Evolutionary conservation across 2,113 vertebrate species (phyloP).

Genomic region (Glaucidium brasilianum): DNA sequence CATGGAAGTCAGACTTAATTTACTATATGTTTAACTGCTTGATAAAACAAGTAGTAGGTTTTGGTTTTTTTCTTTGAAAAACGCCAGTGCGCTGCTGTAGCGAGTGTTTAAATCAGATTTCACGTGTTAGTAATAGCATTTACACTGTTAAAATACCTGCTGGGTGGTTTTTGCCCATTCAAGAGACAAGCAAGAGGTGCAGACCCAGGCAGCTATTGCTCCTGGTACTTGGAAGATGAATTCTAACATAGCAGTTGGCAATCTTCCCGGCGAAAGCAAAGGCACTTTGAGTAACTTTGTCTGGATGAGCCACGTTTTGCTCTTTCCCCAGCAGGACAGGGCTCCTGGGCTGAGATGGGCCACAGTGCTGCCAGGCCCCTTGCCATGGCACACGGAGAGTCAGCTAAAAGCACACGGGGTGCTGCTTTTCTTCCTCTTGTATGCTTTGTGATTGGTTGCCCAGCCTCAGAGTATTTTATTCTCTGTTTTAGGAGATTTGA

Average conservation of each 20-base stretch:
- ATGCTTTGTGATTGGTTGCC: fast-evolving
- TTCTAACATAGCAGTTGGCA: fast-evolving
- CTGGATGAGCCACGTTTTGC: background rate
- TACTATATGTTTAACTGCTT: background rate
- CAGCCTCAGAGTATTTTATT: background rate
- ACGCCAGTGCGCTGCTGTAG: background rate
- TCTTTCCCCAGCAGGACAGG: no score
- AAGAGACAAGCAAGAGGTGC: background rate
- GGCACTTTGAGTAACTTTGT: background rate
- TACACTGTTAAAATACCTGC: background rate
- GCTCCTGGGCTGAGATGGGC: background rate
- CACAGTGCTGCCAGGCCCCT: background rate
- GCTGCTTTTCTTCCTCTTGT: background rate
- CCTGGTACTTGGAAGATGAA: background rate
- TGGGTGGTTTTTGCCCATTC: background rate
- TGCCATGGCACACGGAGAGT: fast-evolving
- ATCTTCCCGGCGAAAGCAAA: fast-evolving
- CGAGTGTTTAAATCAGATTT: background rate
- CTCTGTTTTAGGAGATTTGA: background rate
- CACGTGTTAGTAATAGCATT: background rate
- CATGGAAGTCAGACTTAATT: background rate
- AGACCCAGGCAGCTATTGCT: background rate
- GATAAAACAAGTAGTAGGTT: background rate
- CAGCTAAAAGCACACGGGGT: fast-evolving
- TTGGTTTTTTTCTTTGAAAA: background rate